These are phyloP conservation scores for Drosophila parabipectinata DNA, from an alignment of 1,140 invertebrate genomes.

Conservation along the genomic window DNA sequence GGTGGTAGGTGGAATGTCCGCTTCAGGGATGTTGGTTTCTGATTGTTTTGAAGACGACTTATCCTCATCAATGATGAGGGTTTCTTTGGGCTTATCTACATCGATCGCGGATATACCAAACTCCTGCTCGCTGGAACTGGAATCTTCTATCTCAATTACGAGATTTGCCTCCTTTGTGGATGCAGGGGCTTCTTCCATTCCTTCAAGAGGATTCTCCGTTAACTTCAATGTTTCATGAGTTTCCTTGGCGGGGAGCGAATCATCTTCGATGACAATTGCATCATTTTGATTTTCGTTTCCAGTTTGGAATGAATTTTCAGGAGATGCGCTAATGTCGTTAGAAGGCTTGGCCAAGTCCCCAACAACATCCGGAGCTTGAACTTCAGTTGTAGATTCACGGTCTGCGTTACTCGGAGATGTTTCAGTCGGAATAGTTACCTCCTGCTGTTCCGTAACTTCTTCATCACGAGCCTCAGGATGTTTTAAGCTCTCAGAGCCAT, in stretches of 20 bases:
- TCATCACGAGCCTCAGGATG: not conserved
- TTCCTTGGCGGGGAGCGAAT: too few relatives aligned
- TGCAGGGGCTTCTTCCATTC: too few relatives aligned
- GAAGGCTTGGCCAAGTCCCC: not conserved
- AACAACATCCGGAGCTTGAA: not conserved
- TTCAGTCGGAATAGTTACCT: not conserved
- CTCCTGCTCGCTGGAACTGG: not conserved
- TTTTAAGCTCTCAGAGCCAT: too few relatives aligned
- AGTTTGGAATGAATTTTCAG: not conserved
- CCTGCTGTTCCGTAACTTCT: not conserved
- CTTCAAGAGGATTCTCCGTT: too few relatives aligned
- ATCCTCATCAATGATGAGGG: not conserved
- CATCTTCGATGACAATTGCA: too few relatives aligned
- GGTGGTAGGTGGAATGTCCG: not conserved
- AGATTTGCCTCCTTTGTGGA: not conserved
- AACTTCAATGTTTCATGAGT: not conserved
- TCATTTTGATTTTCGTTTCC: not conserved
- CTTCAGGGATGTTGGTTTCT: not conserved
- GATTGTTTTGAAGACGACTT: not conserved
- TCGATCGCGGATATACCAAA: not conserved
- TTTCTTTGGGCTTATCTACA: not conserved
- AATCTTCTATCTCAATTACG: conserved; percentile 8
- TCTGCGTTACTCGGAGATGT: not conserved
- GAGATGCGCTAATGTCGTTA: not conserved
- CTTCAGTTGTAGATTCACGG: not conserved